Evolutionary conservation across 2,888 invertebrate genomes (phyloP).

Genomic region (Elaeidobius kamerunicus): DNA sequence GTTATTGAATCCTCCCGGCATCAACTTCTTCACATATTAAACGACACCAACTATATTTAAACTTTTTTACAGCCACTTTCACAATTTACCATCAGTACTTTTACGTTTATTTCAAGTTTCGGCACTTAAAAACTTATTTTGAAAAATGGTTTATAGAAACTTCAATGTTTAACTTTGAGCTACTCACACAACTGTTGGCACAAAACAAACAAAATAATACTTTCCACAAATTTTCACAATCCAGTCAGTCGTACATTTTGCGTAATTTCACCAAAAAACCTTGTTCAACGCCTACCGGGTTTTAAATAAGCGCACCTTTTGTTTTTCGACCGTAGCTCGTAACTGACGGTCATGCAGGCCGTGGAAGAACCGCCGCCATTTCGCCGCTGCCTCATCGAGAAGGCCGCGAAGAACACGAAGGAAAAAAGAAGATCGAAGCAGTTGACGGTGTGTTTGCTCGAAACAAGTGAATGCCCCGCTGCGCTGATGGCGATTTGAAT

Average conservation of each 20-base stretch:
- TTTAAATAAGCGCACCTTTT: constrained; percentile 24
- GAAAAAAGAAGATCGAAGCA: constrained; percentile 20
- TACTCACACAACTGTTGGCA: background rate
- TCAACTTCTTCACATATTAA: constrained; percentile 22
- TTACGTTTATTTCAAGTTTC: background rate
- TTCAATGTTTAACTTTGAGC: background rate
- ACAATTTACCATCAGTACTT: constrained; percentile 6
- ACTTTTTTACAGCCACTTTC: constrained; percentile 19
- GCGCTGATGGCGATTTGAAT: constrained; percentile 14
- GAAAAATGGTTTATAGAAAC: background rate
- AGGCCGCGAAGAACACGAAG: constrained; percentile 26
- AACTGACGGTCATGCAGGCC: constrained; percentile 16
- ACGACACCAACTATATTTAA: constrained; percentile 8
- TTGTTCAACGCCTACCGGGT: constrained; percentile 21
- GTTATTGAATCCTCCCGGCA: constrained; percentile 7
- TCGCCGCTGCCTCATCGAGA: constrained; percentile 18
- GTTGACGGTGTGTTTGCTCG: constrained; percentile 21
- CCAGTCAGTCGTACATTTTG: constrained; percentile 10
- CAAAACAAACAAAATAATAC: constrained; percentile 7
- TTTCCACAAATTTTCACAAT: constrained; percentile 12
- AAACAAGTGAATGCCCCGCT: constrained; percentile 27
- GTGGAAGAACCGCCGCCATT: constrained; percentile 19
- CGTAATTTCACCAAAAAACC: constrained; percentile 20
- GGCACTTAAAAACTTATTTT: background rate
- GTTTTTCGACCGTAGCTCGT: constrained; percentile 21